Percentiles rank a stretch among this genome's conserved stretches.
Conservation (phyloP, 2,113 vertebrate genomes). For the Bubalus kerabau region DNA sequence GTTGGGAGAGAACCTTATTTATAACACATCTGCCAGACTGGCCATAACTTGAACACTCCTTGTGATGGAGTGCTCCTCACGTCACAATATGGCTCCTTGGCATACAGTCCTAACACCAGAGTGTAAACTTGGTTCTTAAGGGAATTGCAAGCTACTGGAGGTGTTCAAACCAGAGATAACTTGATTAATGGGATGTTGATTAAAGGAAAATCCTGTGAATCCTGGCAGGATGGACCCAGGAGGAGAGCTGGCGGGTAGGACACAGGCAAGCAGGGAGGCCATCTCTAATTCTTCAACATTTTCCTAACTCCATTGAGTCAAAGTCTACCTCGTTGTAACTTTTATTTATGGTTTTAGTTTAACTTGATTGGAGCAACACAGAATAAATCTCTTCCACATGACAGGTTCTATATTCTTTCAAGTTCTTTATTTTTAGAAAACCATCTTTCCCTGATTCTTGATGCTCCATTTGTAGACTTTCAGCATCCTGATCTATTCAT, state of each 20-base stretch:
- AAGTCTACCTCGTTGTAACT: not conserved
- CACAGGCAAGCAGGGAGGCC: not conserved
- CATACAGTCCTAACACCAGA: not conserved
- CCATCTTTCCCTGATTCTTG: not conserved
- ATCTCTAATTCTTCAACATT: not conserved
- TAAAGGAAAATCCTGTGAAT: slow-evolving; percentile 9
- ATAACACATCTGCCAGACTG: not conserved
- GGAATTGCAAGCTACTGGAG: not conserved
- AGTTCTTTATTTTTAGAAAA: not conserved
- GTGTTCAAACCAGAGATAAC: not conserved
- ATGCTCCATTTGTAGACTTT: not conserved
- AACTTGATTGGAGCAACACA: not conserved
- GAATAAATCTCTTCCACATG: not conserved
- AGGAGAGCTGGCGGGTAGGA: not conserved
- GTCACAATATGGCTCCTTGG: not conserved
- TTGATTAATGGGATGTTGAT: not conserved
- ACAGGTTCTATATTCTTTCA: not conserved
- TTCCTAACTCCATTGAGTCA: not conserved
- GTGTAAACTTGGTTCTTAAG: not conserved
- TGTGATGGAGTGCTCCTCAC: not conserved
- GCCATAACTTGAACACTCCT: not conserved
- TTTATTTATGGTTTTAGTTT: not conserved
- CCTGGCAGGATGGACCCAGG: not conserved
- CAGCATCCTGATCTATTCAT: not conserved
- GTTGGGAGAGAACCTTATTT: not conserved